Percentiles rank a stretch among this genome's conserved stretches.
These are phyloP conservation scores for Monomorium pharaonis DNA, from an alignment of 1,140 invertebrate species.

Conservation along the genomic window DNA sequence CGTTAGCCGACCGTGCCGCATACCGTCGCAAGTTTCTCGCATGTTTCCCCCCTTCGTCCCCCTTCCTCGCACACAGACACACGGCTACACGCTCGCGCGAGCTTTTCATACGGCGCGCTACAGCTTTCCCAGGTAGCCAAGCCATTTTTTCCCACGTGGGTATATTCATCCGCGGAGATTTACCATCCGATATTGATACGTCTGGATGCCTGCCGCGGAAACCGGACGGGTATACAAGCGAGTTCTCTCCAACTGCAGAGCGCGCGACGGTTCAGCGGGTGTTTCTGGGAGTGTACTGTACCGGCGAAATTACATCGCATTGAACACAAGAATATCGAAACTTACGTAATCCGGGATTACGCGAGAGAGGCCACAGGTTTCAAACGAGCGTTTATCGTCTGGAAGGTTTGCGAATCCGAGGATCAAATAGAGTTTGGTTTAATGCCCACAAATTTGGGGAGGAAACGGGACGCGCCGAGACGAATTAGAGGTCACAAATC, in stretches of 20 bases:
- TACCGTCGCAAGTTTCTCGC: slow-evolving; percentile 37
- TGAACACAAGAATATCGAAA: slow-evolving; percentile 3
- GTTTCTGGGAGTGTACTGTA: background rate
- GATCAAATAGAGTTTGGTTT: background rate
- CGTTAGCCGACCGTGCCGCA: slow-evolving; percentile 48
- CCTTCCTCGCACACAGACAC: background rate
- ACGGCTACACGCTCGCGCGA: background rate
- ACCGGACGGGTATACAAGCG: background rate
- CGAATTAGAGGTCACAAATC: background rate
- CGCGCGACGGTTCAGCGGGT: background rate
- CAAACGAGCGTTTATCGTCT: background rate
- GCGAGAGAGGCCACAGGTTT: background rate
- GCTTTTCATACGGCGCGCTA: background rate
- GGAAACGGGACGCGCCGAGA: background rate
- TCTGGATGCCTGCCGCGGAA: background rate
- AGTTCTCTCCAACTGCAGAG: slow-evolving; percentile 19
- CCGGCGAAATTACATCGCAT: background rate
- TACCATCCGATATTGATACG: slow-evolving; percentile 25
- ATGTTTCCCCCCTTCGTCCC: too few species aligned
- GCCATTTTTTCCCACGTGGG: background rate
- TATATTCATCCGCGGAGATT: slow-evolving; percentile 40
- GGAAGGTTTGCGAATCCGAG: background rate
- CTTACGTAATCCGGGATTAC: background rate
- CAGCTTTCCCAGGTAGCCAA: slow-evolving; percentile 26
- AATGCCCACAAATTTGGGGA: background rate